Evolutionary conservation across 2,113 vertebrate species (phyloP).

Genomic region (Thalassarche chlororhynchos): DNA sequence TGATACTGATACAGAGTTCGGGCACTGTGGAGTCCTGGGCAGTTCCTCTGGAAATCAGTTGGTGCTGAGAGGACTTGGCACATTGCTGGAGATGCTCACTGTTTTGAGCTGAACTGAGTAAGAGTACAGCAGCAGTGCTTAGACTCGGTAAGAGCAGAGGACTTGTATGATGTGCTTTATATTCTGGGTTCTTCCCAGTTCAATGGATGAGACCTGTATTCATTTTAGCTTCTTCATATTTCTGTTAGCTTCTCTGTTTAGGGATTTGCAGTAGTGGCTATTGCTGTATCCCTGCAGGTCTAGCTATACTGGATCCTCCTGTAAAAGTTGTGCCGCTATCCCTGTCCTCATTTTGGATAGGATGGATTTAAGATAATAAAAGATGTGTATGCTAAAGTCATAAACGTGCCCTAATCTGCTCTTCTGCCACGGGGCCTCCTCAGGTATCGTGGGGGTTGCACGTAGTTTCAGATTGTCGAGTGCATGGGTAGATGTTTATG

Average conservation of each 20-base stretch:
- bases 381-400: background rate
- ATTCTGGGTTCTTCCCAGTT: background rate
- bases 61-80: background rate
- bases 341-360: background rate
- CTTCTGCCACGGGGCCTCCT: background rate
- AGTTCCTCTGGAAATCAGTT: background rate
- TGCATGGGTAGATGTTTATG: background rate
- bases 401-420: background rate
- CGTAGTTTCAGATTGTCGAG: background rate
- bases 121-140: background rate
- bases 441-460: background rate
- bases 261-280: background rate
- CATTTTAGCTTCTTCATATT: background rate
- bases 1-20: background rate
- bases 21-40: background rate
- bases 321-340: background rate
- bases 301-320: background rate
- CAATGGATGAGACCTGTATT: background rate
- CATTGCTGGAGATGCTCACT: background rate
- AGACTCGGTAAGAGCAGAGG: background rate
- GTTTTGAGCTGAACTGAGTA: background rate
- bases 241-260: background rate
- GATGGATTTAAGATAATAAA: background rate
- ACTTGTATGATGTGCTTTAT: background rate
- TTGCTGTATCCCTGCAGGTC: background rate